Conservation (phyloP, 2,113 vertebrate genomes). For the Calyptommatus sinebrachiatus region DNA sequence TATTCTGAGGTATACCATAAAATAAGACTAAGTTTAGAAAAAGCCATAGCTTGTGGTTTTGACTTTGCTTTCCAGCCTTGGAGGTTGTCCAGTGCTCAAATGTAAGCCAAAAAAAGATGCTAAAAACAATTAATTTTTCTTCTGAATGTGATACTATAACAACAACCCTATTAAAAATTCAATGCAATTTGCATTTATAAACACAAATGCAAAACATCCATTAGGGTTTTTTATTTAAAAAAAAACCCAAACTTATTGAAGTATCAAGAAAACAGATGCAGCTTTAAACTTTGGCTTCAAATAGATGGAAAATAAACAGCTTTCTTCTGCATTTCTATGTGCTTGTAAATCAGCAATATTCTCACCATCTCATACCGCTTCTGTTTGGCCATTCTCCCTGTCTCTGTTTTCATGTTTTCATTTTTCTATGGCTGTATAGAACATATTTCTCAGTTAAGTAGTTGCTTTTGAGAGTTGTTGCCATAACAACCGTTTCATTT, state of each 20-base stretch:
- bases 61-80: not conserved
- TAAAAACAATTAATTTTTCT: not conserved
- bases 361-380: conserved; percentile 66
- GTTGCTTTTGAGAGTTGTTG: conserved; percentile 84
- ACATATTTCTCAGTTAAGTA: conserved; percentile 82
- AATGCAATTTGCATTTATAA: conserved; percentile 32
- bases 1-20: too few relatives aligned
- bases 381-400: conserved; percentile 75
- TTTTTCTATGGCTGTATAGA: conserved; percentile 79
- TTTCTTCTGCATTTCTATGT: conserved; percentile 29
- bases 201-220: conserved; percentile 30
- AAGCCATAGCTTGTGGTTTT: not conserved
- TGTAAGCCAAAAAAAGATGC: not conserved
- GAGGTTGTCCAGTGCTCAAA: not conserved
- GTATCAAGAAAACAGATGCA: conserved; percentile 25
- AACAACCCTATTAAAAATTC: conserved; percentile 2
- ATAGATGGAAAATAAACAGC: conserved; percentile 24
- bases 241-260: conserved; percentile 23
- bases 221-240: not conserved
- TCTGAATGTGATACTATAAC: not conserved
- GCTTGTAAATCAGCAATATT: conserved; percentile 51
- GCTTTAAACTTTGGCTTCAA: conserved; percentile 45
- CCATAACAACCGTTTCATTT: conserved; percentile 84
- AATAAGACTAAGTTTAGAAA: too few relatives aligned
- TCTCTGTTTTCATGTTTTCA: conserved; percentile 83